Evolutionary conservation across 2,113 vertebrate genomes (phyloP).

Genomic region (Eubucco bourcierii): DNA sequence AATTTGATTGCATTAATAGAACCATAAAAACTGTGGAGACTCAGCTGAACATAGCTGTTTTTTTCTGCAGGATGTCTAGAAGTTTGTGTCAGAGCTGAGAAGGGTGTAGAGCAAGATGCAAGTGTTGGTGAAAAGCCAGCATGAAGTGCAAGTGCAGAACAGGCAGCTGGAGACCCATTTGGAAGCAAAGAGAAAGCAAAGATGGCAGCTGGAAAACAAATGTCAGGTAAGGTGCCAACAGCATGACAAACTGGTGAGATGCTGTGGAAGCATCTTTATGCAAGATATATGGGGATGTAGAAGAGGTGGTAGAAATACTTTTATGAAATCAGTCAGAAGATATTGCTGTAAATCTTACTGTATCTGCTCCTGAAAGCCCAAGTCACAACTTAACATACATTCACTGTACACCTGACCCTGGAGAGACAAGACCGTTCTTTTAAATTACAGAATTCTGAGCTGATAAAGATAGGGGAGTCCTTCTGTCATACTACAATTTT

Average conservation of each 20-base stretch:
- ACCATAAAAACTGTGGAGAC: not conserved
- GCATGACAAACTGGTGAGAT: not conserved
- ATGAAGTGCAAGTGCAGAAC: constrained; percentile 18
- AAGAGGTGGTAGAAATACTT: not conserved
- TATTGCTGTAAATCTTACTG: not conserved
- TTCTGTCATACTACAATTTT: not conserved
- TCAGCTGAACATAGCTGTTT: not conserved
- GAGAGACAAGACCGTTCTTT: not conserved
- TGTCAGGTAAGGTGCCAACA: constrained; percentile 49
- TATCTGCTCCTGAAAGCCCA: not conserved
- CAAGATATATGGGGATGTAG: not conserved
- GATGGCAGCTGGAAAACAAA: constrained; percentile 51
- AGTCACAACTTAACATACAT: not conserved
- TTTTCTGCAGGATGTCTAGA: constrained; percentile 58
- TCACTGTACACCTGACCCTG: not conserved
- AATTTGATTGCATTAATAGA: constrained; percentile 35
- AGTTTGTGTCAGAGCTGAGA: constrained; percentile 58
- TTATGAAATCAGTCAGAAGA: not conserved
- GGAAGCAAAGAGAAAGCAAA: constrained; percentile 26
- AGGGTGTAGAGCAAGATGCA: constrained; percentile 69
- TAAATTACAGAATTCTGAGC: not conserved
- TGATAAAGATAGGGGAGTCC: not conserved
- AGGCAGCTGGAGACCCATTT: constrained; percentile 63
- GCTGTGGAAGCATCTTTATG: not conserved
- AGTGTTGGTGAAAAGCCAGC: constrained; percentile 63